These are phyloP conservation scores for Theretra japonica DNA, from an alignment of 2,888 invertebrate species.

Conservation along the genomic window DNA sequence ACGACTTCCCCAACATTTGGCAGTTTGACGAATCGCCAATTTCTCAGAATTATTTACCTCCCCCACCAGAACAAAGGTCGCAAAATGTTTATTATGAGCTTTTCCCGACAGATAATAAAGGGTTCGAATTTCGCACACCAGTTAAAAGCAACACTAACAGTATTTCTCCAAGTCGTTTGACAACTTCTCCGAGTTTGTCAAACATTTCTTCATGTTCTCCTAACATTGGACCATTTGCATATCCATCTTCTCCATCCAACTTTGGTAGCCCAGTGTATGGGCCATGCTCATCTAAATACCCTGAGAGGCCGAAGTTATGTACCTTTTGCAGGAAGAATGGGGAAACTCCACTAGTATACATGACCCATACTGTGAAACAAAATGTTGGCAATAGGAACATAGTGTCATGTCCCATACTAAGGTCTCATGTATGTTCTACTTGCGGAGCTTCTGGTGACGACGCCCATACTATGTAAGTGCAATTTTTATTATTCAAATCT, in stretches of 20 bases:
- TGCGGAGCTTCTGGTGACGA: slow-evolving; percentile 72
- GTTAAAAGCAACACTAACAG: background rate
- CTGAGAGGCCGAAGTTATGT: slow-evolving; percentile 57
- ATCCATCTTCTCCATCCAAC: slow-evolving; percentile 32
- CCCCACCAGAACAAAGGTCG: background rate
- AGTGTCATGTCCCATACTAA: slow-evolving; percentile 73
- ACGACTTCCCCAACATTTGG: slow-evolving; percentile 16
- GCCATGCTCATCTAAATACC: slow-evolving; percentile 37
- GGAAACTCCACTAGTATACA: slow-evolving; percentile 71
- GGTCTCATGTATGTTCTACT: slow-evolving; percentile 67
- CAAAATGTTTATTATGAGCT: slow-evolving; percentile 20
- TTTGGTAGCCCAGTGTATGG: slow-evolving; percentile 32
- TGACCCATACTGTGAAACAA: slow-evolving; percentile 68
- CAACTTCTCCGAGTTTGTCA: slow-evolving; percentile 29
- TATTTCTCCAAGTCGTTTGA: slow-evolving; percentile 17
- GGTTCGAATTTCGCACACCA: slow-evolving; percentile 14
- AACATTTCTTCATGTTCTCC: slow-evolving; percentile 35
- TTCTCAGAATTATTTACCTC: background rate
- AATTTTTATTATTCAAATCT: slow-evolving; percentile 21
- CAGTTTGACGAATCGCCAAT: slow-evolving; percentile 2
- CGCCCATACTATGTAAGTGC: slow-evolving; percentile 79
- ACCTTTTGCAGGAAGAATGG: slow-evolving; percentile 78
- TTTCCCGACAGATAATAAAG: slow-evolving; percentile 24
- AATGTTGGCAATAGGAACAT: slow-evolving; percentile 58
- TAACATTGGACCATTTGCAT: slow-evolving; percentile 36